Conservation (phyloP, 2,113 vertebrate species). For the Periophthalmus modestus region DNA sequence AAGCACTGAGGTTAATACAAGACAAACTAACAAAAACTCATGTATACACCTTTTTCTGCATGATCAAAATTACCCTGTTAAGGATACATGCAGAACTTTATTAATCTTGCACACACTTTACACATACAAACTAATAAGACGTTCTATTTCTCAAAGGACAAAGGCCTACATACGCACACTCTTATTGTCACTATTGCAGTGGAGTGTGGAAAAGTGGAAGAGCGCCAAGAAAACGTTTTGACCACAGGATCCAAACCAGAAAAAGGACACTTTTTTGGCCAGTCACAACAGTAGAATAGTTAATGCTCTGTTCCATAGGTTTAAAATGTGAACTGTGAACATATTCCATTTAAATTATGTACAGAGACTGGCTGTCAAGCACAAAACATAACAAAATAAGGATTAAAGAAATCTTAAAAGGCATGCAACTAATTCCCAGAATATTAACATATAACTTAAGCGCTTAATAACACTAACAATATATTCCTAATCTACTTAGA, state of each 20-base stretch:
- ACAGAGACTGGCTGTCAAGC: conserved; percentile 45
- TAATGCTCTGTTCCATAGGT: conserved; percentile 55
- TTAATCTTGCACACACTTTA: conserved; percentile 62
- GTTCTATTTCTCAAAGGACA: conserved; percentile 27
- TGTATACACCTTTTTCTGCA: conserved; percentile 35
- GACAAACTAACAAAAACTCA: conserved; percentile 20
- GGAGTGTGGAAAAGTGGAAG: not conserved
- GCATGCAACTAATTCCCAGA: conserved; percentile 29
- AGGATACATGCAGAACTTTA: conserved; percentile 37
- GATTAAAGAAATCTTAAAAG: conserved; percentile 30
- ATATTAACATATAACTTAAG: conserved; percentile 7
- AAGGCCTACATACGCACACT: conserved; percentile 51
- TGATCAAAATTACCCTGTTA: conserved; percentile 51
- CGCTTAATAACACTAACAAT: not conserved
- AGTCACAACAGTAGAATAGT: conserved; percentile 40
- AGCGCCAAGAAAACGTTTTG: conserved; percentile 10
- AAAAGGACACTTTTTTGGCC: conserved; percentile 59
- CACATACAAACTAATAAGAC: conserved; percentile 67
- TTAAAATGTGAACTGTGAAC: conserved; percentile 15
- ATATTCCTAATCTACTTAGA: not conserved
- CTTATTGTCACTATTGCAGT: conserved; percentile 16
- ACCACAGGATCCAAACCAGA: conserved; percentile 59
- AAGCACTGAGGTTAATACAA: conserved; percentile 1
- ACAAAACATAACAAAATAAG: conserved; percentile 26
- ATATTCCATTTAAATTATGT: conserved; percentile 32